A percentile compares a stretch with the other conserved stretches of the same genome.
Conservation (phyloP, 1,140 invertebrate genomes). For the Pectinophora gossypiella region DNA sequence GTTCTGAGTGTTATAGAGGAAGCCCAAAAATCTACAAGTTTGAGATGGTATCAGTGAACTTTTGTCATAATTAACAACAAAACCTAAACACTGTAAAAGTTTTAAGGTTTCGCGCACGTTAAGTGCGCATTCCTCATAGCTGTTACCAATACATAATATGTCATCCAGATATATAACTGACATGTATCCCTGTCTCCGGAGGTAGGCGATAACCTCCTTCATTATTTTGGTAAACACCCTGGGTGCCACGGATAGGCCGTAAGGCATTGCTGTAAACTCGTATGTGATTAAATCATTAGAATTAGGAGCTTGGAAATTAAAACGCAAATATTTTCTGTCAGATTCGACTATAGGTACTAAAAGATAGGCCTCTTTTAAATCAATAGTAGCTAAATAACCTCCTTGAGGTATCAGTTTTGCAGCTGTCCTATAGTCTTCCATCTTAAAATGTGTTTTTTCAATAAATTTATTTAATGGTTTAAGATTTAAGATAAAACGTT, state of each 20-base stretch:
- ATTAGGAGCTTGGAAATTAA: neutral
- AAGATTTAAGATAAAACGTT: neutral
- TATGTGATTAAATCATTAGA: neutral
- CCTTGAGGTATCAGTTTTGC: neutral
- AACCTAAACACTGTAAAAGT: slow-evolving; percentile 9
- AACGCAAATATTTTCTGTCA: neutral
- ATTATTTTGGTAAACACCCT: no score
- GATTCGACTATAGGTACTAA: neutral
- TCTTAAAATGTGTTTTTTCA: neutral
- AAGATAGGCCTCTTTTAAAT: neutral
- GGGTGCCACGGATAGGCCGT: slow-evolving; percentile 3
- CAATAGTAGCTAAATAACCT: neutral
- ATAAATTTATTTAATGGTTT: slow-evolving; percentile 1
- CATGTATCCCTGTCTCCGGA: neutral
- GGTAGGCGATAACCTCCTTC: slow-evolving; percentile 6
- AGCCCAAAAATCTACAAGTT: slow-evolving; percentile 10
- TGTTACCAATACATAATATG: slow-evolving; percentile 6
- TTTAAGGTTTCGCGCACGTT: slow-evolving; percentile 5
- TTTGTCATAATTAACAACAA: slow-evolving; percentile 10
- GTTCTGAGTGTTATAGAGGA: slow-evolving; percentile 6
- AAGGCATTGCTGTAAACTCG: neutral
- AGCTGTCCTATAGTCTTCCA: neutral
- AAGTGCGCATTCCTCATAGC: no score
- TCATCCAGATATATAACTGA: slow-evolving; percentile 7
- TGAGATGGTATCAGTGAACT: neutral